A percentile compares a stretch with the other conserved stretches of the same genome.
Conservation (phyloP, 2,113 vertebrate species). For the Poecilia latipinna region DNA sequence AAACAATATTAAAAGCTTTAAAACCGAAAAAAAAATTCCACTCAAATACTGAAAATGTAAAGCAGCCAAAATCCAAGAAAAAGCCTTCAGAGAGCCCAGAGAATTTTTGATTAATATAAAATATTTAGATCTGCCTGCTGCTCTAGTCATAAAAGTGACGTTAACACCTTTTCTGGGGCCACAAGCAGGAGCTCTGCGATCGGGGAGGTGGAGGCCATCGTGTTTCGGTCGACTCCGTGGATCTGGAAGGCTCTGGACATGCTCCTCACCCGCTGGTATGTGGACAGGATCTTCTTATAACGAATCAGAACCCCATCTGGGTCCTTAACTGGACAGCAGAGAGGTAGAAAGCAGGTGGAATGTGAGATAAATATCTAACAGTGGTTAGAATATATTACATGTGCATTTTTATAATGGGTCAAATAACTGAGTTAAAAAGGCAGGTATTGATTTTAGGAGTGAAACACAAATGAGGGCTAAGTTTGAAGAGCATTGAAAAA, state of each 20-base stretch:
- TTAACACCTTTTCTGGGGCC: slow-evolving; percentile 83
- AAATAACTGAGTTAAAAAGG: not conserved
- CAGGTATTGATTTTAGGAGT: not conserved
- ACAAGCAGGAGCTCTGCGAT: slow-evolving; percentile 91
- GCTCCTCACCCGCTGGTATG: slow-evolving; percentile 90
- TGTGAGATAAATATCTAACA: not conserved
- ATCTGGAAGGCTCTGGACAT: slow-evolving; percentile 92
- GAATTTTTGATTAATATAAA: not conserved
- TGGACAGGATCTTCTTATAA: slow-evolving; percentile 90
- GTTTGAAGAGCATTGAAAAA: not conserved
- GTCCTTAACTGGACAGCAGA: slow-evolving; percentile 81
- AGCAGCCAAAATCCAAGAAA: not conserved
- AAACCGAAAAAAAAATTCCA: not conserved
- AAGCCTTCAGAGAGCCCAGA: not conserved
- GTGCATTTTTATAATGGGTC: not conserved
- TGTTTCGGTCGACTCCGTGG: slow-evolving; percentile 90
- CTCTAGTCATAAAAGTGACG: not conserved
- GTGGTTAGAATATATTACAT: not conserved
- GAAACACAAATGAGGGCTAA: not conserved
- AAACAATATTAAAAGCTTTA: not conserved
- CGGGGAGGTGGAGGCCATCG: slow-evolving; percentile 89
- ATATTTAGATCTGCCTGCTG: not conserved
- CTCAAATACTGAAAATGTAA: not conserved
- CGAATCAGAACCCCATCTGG: slow-evolving; percentile 88
- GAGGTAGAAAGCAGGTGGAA: not conserved